These are phyloP conservation scores for Tor tambroides DNA, from an alignment of 2,113 vertebrate genomes.

Conservation along the genomic window DNA sequence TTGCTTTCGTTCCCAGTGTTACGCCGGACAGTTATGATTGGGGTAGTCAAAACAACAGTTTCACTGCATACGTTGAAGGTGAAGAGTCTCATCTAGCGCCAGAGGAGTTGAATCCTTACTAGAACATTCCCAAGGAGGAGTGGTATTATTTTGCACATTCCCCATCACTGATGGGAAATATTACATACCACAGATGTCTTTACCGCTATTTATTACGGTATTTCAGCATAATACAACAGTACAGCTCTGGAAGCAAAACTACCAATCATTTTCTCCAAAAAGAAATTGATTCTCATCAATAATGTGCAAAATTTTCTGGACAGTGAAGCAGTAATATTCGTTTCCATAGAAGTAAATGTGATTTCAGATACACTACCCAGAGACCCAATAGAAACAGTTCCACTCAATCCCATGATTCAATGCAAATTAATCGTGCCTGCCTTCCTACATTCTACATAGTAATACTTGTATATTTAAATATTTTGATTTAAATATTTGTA, in stretches of 20 bases:
- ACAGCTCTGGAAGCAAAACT: not conserved
- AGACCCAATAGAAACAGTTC: too few species aligned
- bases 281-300: not conserved
- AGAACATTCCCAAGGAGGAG: not conserved
- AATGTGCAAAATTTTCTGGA: not conserved
- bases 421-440: too few species aligned
- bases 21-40: conserved; percentile 88
- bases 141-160: conserved; percentile 14
- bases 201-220: not conserved
- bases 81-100: not conserved
- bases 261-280: not conserved
- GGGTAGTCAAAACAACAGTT: conserved; percentile 84
- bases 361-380: too few species aligned
- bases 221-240: not conserved
- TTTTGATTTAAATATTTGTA: not conserved
- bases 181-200: not conserved
- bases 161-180: not conserved
- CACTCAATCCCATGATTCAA: too few species aligned
- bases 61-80: conserved; percentile 48
- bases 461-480: not conserved
- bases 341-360: too few species aligned
- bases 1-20: conserved; percentile 71
- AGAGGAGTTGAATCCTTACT: conserved; percentile 16
- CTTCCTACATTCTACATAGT: too few species aligned
- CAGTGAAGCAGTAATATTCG: too few species aligned